Base-by-base conservation (phyloP, 2,797 vertebrate species). In the Rousettus madagascariensis region DNA sequence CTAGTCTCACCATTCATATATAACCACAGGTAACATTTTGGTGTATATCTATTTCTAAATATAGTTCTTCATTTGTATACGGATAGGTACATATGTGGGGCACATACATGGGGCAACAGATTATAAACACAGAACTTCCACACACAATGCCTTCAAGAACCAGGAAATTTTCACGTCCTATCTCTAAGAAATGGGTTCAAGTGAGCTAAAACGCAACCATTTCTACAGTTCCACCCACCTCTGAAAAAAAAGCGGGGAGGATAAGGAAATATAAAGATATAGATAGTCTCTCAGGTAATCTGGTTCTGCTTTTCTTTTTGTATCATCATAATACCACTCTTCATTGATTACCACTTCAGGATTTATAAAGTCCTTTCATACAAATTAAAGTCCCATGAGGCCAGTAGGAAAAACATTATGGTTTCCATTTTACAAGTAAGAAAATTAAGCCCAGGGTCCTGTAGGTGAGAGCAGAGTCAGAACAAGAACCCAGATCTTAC, bases 291-390 rank as follows among this genome's bases (percentile, higher is more conserved):
- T 93, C 69, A 86, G 53, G 15, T 61, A 71, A 75, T 9, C 20
- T 55, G 59, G 9, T 24, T 46, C 38, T 94, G n/a, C 63, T 59
- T 78, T 82, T 55, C 11, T 43, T 71, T 55, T 33, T 6, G 8
- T 59, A 65, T 74, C 41, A 86, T n/a, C 26, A 66, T 74, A 63
- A 72, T 57, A 83, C 28, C 28, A 30, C 8, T 91, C 30, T 80
- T 69, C 13, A 59, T 2, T 53, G 13, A 59, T 17, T 19, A 93
- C 19, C 5, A 9, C 51, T 82, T 93, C 38, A 46, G 55, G 22
- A 75, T 49, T 90, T 90, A 93, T 41, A 82, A 84, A 91, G 33
- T 5, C 12, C 10, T 87, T 90, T 72, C 30, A 86, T 43, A 93
- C 79, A 61, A 89, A 86, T 28, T 59, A 41, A 9, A 79, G 88